phyloP scores from a whole-genome alignment of 2,113 vertebrate genomes.

The Hemibagrus wyckioides region DNA sequence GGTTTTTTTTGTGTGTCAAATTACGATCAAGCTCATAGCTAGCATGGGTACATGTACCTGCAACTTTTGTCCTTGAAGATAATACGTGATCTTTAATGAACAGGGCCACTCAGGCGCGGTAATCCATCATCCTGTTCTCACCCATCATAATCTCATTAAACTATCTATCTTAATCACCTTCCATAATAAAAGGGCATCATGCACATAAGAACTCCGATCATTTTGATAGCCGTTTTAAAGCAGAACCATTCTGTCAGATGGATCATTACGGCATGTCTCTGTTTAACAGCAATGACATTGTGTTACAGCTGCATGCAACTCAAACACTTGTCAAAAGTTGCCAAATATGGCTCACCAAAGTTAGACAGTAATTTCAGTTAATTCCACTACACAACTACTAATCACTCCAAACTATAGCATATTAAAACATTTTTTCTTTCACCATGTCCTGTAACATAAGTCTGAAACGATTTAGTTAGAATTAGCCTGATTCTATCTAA shows the following conservation, averaged over 20 bases:
- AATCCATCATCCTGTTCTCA: background rate
- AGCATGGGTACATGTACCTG: background rate
- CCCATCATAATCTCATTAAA: background rate
- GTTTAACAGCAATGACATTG: background rate
- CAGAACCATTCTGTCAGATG: background rate
- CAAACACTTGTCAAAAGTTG: background rate
- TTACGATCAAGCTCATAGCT: background rate
- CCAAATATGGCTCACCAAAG: background rate
- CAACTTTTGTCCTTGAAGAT: background rate
- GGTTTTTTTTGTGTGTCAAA: background rate
- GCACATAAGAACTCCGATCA: background rate
- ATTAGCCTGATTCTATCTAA: constrained; percentile 3
- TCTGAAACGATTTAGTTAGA: constrained; percentile 4
- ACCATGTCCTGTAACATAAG: constrained; percentile 13
- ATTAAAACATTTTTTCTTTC: constrained; percentile 4
- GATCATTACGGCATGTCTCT: background rate
- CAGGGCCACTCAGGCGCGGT: background rate
- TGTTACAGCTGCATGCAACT: constrained; percentile 2
- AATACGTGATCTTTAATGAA: background rate
- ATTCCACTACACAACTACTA: background rate
- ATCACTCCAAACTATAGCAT: constrained; percentile 4
- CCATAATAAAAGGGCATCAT: background rate
- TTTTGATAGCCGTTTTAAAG: background rate
- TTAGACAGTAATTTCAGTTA: constrained; percentile 10
- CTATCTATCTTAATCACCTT: background rate